Base-by-base conservation (phyloP, 2,797 vertebrate genomes). In the Hemibagrus guttatus region DNA sequence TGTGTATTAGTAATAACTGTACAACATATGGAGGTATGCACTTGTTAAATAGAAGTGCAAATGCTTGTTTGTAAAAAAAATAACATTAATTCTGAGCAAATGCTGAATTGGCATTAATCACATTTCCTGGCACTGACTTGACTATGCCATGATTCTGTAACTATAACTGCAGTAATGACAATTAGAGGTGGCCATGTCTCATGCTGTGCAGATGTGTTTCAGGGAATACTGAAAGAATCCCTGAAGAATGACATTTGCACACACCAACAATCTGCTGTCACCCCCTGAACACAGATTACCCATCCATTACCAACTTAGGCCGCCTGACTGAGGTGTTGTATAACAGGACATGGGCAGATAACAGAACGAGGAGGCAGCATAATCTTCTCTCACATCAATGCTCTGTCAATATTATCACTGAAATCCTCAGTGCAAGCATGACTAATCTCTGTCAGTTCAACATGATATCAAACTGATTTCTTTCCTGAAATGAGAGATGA, bases 361-460 rank as follows among this genome's bases (percentile, higher is more conserved):
- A 72, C 66, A 87, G 42, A n/a, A 26, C 0, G 74, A 35, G 58
- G 42, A 74, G 28, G 58, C 54, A 81, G 61, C 21, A 49, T 58
- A 75, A 89, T 87, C 49, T 76, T 58, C 66, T 81, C 61, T 72
- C 39, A 64, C 58, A 84, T 88, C 85, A 86, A 42, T 61, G 61
- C 72, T 39, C 76, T 85, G 80, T 79, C 89, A 89, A 69, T 81
- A 46, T 66, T 61, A 69, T 35, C 80, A 76, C 14, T 76, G 46
- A 80, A 61, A 80, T 89, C 54, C 56, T 64, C 69, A 81, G 72
- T 68, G 56, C 82, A 39, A 84, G 79, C 58, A 52, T 82, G 75
- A 54, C 35, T 81, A 84, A 88, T 91, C 81, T 86, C 63, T 52
- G 52, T 76, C 58, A 61, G 87, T 85, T 89, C 84, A 87, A 72